Evolutionary conservation across 2,888 invertebrate genomes (phyloP).

Genomic region (Brachypalpus laphriformis): DNA sequence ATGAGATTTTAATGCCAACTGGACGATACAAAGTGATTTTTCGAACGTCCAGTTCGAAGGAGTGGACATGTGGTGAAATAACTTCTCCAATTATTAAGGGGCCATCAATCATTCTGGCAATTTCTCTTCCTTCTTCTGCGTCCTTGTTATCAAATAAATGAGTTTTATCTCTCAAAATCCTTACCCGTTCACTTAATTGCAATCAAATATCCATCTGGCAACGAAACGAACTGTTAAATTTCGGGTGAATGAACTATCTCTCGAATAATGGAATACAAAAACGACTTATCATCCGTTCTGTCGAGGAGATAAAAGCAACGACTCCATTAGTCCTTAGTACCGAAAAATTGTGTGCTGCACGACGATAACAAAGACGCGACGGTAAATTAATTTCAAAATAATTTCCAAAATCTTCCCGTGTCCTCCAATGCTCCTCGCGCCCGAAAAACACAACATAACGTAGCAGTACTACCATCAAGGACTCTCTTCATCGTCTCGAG

Average conservation of each 20-base stretch:
- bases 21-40: conserved; percentile 27
- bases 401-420: conserved; percentile 40
- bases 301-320: conserved; percentile 12
- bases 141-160: not conserved
- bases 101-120: not conserved
- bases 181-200: conserved; percentile 22
- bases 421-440: not conserved
- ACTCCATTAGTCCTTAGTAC: conserved; percentile 40
- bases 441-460: not conserved
- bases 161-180: too few relatives aligned
- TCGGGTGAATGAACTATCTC: not conserved
- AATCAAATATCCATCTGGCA: conserved; percentile 31
- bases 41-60: not conserved
- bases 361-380: conserved; percentile 43
- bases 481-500: not conserved
- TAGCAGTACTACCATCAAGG: not conserved
- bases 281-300: not conserved
- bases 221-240: conserved; percentile 10
- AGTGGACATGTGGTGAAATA: not conserved
- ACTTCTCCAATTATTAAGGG: not conserved
- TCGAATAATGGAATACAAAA: not conserved
- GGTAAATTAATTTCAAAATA: conserved; percentile 66
- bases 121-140: not conserved
- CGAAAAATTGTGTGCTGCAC: conserved; percentile 38
- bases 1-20: conserved; percentile 49